phyloP scores from a whole-genome alignment of 1,140 invertebrate species.

The Contarinia nasturtii region DNA sequence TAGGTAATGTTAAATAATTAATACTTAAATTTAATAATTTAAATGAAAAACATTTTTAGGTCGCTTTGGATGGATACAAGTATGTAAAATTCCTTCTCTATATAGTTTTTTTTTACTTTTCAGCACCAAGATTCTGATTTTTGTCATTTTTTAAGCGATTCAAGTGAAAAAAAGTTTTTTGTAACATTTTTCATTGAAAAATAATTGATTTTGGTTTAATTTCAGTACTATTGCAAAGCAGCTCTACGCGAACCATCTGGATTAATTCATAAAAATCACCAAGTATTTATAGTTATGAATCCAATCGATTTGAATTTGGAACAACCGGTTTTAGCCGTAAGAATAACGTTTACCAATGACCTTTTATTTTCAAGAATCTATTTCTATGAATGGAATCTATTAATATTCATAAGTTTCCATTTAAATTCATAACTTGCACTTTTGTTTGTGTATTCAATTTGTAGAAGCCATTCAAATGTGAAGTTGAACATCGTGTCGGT shows the following conservation, averaged over 20 bases:
- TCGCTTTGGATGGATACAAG: no score
- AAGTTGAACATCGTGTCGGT: conserved; percentile 75
- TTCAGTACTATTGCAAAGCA: conserved; percentile 85
- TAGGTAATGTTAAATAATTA: no score
- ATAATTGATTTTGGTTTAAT: no score
- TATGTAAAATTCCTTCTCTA: no score
- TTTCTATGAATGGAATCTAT: not conserved
- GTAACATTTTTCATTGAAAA: no score
- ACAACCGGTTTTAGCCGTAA: conserved; percentile 68
- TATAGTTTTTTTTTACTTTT: no score
- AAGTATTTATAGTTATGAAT: conserved; percentile 93
- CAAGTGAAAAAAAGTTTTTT: no score
- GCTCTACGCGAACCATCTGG: conserved; percentile 76
- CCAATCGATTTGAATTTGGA: conserved; percentile 86
- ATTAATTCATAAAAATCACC: conserved; percentile 85
- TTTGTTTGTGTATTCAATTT: conserved; percentile 7
- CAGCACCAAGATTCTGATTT: no score
- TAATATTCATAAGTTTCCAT: no score
- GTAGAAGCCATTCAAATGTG: conserved; percentile 80
- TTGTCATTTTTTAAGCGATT: no score
- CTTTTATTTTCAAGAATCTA: not conserved
- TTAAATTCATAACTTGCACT: not conserved
- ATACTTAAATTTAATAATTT: no score
- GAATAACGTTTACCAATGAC: conserved; percentile 14
- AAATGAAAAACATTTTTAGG: no score